phyloP scores from a whole-genome alignment of 2,113 vertebrate species.

The Glaucidium brasilianum region DNA sequence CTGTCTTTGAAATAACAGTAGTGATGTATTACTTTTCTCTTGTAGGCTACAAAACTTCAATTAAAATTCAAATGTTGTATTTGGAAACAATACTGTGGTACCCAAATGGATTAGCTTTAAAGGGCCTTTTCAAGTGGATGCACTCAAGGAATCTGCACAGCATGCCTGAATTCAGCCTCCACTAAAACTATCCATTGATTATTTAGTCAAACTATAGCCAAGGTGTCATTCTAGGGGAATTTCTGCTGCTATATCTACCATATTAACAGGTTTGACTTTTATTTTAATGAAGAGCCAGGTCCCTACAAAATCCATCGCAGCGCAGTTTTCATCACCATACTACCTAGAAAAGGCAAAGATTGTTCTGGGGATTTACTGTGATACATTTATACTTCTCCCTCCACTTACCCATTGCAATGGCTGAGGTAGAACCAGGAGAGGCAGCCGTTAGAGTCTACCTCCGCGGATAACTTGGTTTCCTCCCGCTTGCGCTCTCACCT shows the following conservation, averaged over 20 bases:
- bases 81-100: not conserved
- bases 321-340: not conserved
- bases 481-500: not conserved
- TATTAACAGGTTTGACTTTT: not conserved
- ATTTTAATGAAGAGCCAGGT: not conserved
- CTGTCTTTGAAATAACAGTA: not conserved
- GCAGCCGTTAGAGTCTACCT: not conserved
- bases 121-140: not conserved
- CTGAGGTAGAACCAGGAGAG: not conserved
- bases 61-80: slow-evolving; percentile 2
- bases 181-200: not conserved
- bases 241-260: not conserved
- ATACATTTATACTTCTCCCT: not conserved
- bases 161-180: not conserved
- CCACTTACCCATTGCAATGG: not conserved
- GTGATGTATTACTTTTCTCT: not conserved
- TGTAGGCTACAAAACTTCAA: not conserved
- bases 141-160: not conserved
- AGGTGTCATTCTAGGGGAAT: not conserved
- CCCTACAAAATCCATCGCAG: not conserved
- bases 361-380: not conserved
- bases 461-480: not conserved
- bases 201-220: not conserved
- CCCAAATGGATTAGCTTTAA: not conserved
- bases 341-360: not conserved